Base-by-base conservation (phyloP, 2,888 invertebrate species). In the Meteorus cinctellus region DNA sequence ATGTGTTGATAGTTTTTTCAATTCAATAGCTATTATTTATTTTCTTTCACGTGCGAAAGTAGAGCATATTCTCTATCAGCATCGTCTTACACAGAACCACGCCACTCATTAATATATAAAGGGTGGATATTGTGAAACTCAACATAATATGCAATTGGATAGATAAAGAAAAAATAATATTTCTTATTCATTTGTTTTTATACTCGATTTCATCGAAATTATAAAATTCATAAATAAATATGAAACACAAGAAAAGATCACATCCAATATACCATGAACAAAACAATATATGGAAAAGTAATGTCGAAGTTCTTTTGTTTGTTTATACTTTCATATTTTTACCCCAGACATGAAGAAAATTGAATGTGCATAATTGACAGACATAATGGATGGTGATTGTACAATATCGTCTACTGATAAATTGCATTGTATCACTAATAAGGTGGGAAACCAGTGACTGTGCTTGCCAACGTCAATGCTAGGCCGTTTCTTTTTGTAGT, bases 371-470 rank as follows among this genome's bases (percentile, higher is more conserved):
- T 3, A 34, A 34, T n/a, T 34, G 3, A 34, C 31, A 10, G 31
- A 41, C 36, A 36, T 10, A 12, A 65, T 19, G 5, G 34, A 31
- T 63, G 36, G 8, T 8, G 8, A 55, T 4, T 24, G 19, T 55
- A 19, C 8, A 55, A 55, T 65, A 36, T 65, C 31, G 36, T 31
- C 55, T 41, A n/a, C 51, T 45, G 72, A 72, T 72, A 63, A 63
- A 63, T 63, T 14, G 63, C 41, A 72, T 31, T 31, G 72, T n/a
- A 65, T 36, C 31, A 24, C 41, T 29, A 29, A 29, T 48, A 63
- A 63, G 48, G 63, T 63, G 63, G 72, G 63, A 63, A 63, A 72
- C 48, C 63, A 45, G 45, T 48, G 36, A 45, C 27, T 19, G 36
- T 16, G 29, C 34, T 29, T 29, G 36, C 62, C 72, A 41, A 62